Evolutionary conservation across 2,113 vertebrate species (phyloP).

Genomic region (Australoheros scitulus): DNA sequence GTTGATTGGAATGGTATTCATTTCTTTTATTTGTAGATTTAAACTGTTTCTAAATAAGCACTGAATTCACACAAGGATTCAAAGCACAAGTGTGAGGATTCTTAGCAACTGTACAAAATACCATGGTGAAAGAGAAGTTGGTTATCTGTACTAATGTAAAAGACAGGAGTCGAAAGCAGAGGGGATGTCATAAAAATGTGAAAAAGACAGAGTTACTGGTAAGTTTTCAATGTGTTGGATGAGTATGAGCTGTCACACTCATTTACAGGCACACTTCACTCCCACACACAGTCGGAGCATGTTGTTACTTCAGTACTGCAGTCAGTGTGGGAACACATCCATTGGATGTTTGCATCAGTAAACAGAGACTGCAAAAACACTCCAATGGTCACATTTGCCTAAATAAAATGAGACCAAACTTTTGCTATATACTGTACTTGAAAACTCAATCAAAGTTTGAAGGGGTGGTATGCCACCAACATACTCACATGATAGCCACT

Average conservation of each 20-base stretch:
- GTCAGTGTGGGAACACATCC: conserved; percentile 25
- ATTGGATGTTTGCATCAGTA: conserved; percentile 31
- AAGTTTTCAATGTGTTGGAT: conserved; percentile 41
- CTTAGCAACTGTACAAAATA: no score
- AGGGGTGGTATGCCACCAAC: background rate
- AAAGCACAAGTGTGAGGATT: background rate
- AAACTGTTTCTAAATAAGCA: background rate
- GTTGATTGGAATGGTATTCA: no score
- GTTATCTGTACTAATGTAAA: background rate
- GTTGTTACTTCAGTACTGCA: conserved; percentile 40
- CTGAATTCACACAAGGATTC: background rate
- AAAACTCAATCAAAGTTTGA: conserved; percentile 25
- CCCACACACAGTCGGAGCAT: conserved; percentile 39
- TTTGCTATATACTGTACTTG: conserved; percentile 13
- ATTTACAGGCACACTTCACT: conserved; percentile 41
- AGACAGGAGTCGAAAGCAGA: background rate
- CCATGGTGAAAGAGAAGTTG: background rate
- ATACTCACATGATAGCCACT: background rate
- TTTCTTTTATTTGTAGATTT: background rate
- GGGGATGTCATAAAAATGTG: background rate
- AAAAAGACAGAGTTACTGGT: conserved; percentile 13
- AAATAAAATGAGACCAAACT: conserved; percentile 1
- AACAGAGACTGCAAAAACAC: conserved; percentile 22
- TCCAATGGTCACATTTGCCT: background rate
- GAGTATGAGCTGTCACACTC: conserved; percentile 37